Evolutionary conservation across 2,888 invertebrate genomes (phyloP).

Genomic region (Stenichneumon culpator): DNA sequence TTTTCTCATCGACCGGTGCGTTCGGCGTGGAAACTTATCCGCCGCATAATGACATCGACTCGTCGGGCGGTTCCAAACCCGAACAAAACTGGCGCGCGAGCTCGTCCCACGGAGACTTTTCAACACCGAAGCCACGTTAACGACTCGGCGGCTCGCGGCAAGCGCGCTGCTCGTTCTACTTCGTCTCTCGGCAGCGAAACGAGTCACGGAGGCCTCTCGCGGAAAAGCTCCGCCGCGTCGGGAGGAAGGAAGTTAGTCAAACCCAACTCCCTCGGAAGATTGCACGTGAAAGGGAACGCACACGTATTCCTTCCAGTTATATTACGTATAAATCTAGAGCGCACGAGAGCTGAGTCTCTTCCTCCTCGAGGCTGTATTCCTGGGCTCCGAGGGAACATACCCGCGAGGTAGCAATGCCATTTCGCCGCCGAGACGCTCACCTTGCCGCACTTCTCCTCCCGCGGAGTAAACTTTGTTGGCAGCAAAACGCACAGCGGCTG

Average conservation of each 20-base stretch:
- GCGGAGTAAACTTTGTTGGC: slow-evolving; percentile 61
- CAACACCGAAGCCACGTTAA: slow-evolving; percentile 24
- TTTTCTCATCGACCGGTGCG: not conserved
- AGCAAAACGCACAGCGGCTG: slow-evolving; percentile 30
- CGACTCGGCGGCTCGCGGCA: slow-evolving; percentile 23
- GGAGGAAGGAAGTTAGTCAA: slow-evolving; percentile 59
- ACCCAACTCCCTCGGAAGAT: slow-evolving; percentile 48
- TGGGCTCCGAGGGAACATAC: not conserved
- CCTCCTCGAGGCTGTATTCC: slow-evolving; percentile 25
- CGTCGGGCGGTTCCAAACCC: slow-evolving; percentile 2
- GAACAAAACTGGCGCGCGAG: slow-evolving; percentile 13
- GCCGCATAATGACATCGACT: not conserved
- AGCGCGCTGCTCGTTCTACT: slow-evolving; percentile 25
- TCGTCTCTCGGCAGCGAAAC: slow-evolving; percentile 29
- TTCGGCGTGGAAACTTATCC: too few species aligned
- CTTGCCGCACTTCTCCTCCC: slow-evolving; percentile 2
- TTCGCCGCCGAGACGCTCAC: slow-evolving; percentile 36
- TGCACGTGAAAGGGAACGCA: slow-evolving; percentile 42
- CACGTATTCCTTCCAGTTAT: slow-evolving; percentile 60
- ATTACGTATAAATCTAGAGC: slow-evolving; percentile 63
- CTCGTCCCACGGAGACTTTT: slow-evolving; percentile 18
- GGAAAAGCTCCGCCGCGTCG: slow-evolving; percentile 46
- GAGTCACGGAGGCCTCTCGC: slow-evolving; percentile 24
- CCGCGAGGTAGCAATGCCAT: slow-evolving; percentile 35
- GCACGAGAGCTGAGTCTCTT: slow-evolving; percentile 39